These are phyloP conservation scores for Galeruca laticollis DNA, from an alignment of 2,888 invertebrate species.

Conservation along the genomic window DNA sequence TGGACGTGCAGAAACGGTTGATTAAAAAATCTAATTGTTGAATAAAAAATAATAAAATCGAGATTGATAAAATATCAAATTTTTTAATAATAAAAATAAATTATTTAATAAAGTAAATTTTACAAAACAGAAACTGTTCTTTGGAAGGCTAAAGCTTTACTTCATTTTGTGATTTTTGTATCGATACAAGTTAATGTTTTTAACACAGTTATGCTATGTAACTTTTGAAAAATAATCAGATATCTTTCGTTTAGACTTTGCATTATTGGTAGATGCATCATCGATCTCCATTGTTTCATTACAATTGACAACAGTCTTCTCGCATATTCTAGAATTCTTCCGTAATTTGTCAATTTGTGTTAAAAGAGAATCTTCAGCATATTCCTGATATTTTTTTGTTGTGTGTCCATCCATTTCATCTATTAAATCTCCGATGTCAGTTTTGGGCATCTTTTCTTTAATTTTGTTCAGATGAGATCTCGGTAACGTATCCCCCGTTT, in stretches of 20 bases:
- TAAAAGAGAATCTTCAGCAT: slow-evolving; percentile 44
- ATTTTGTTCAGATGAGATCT: slow-evolving; percentile 38
- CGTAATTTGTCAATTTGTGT: slow-evolving; percentile 49
- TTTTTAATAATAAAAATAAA: not conserved
- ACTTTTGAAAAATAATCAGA: slow-evolving; percentile 54
- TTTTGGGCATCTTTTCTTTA: slow-evolving; percentile 48
- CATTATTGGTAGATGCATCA: not conserved
- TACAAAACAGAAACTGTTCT: not conserved
- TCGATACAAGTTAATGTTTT: not conserved
- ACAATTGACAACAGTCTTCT: not conserved
- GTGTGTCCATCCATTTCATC: slow-evolving; percentile 56
- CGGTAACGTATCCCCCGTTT: slow-evolving; percentile 23
- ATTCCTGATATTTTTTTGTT: slow-evolving; percentile 37
- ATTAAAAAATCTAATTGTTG: too few species aligned
- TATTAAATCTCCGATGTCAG: slow-evolving; percentile 52
- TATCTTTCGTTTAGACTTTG: slow-evolving; percentile 45
- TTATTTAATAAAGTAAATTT: not conserved
- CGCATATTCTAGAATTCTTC: slow-evolving; percentile 31
- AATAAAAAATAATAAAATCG: too few species aligned
- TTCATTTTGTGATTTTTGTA: not conserved
- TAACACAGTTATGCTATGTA: not conserved
- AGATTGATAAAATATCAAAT: not conserved
- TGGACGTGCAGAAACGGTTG: too few species aligned
- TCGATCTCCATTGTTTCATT: slow-evolving; percentile 47
- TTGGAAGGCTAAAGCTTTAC: not conserved